These are phyloP conservation scores for Allobates femoralis DNA, from an alignment of 2,797 vertebrate species.

Conservation along the genomic window DNA sequence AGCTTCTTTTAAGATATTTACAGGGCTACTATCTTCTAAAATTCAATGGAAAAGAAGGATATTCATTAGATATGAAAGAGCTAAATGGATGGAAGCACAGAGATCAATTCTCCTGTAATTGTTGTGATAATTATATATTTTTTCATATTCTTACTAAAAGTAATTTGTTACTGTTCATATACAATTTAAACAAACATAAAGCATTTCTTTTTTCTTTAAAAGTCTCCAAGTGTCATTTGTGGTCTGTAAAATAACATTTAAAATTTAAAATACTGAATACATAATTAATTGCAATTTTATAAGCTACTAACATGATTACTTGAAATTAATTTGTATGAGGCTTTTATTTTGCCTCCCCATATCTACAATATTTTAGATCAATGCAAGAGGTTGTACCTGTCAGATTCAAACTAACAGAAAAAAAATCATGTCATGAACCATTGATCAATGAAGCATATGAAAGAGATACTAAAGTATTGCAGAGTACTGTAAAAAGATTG, in stretches of 20 bases:
- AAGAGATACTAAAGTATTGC: too few relatives aligned
- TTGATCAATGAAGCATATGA: too few relatives aligned
- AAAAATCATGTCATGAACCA: too few relatives aligned
- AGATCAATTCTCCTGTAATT: background rate
- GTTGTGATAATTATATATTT: conserved; percentile 12
- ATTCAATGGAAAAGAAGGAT: conserved; percentile 9
- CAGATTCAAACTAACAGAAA: too few relatives aligned
- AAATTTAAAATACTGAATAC: too few relatives aligned
- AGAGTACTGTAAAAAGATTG: too few relatives aligned
- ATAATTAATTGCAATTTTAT: background rate
- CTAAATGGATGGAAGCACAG: background rate
- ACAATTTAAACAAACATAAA: background rate
- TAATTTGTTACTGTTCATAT: conserved; percentile 13
- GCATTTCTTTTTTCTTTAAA: background rate
- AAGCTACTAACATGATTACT: too few relatives aligned
- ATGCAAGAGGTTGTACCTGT: too few relatives aligned
- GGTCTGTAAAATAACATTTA: background rate
- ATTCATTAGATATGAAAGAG: conserved; percentile 23
- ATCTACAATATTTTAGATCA: too few relatives aligned
- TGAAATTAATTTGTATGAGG: too few relatives aligned
- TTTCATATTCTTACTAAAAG: conserved; percentile 10
- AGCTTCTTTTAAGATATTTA: conserved; percentile 42
- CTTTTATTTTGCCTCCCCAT: too few relatives aligned
- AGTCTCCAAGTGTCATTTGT: too few relatives aligned
- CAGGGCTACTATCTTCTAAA: conserved; percentile 10